Percentiles rank a stretch among this genome's conserved stretches.
These are phyloP conservation scores for Apolygus lucorum DNA, from an alignment of 1,140 invertebrate genomes.

Conservation along the genomic window DNA sequence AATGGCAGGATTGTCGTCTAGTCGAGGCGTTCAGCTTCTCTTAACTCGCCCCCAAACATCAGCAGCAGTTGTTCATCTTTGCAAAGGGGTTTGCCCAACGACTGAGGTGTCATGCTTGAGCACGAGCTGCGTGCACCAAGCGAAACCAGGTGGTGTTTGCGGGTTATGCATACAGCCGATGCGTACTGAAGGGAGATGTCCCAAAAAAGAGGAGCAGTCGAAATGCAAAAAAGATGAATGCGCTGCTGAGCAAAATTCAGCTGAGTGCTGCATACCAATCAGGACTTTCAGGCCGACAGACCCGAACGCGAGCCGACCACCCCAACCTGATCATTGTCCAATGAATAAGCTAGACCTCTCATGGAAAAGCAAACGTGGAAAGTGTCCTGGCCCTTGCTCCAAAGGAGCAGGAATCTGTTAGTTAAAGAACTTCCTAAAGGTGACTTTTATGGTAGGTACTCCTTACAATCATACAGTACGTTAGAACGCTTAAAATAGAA, in stretches of 20 bases:
- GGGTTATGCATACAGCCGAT: background rate
- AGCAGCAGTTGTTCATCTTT: no score
- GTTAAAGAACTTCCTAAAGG: no score
- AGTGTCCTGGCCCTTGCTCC: background rate
- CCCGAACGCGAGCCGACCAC: background rate
- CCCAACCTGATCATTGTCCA: background rate
- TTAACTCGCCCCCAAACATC: background rate
- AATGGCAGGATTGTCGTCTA: background rate
- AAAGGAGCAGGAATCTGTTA: no score
- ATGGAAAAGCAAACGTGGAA: background rate
- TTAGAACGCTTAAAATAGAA: no score
- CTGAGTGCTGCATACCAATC: background rate
- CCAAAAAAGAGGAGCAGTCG: background rate
- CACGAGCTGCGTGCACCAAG: no score
- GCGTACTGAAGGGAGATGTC: background rate
- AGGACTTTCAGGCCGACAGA: conserved; percentile 1
- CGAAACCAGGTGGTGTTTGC: no score
- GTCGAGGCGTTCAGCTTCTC: background rate
- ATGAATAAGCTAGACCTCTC: background rate
- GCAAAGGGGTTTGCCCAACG: no score
- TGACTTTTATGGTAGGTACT: no score
- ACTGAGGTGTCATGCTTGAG: no score
- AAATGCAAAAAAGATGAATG: no score
- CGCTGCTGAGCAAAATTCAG: no score
- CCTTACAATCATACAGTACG: no score